Percentiles rank a stretch among this genome's conserved stretches.
Evolutionary conservation across 1,140 invertebrate genomes (phyloP).

Genomic region (Oncopeltus fasciatus): DNA sequence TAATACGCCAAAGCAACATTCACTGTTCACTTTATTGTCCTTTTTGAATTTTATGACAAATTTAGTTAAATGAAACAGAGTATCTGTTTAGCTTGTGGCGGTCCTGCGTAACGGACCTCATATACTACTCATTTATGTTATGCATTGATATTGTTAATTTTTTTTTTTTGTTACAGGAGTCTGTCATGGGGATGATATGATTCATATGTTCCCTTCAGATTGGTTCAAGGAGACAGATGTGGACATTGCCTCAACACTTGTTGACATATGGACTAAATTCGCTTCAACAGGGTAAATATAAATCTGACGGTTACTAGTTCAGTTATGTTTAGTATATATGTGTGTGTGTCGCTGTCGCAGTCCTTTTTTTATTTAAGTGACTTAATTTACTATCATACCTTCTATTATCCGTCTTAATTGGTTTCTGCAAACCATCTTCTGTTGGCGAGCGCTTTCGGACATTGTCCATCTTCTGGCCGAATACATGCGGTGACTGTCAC

Average conservation of each 20-base stretch:
- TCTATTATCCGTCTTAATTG: not conserved
- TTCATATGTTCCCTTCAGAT: not conserved
- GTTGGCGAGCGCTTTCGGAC: not conserved
- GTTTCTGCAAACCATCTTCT: not conserved
- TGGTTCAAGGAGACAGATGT: not conserved
- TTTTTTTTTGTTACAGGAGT: not conserved
- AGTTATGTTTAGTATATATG: no score
- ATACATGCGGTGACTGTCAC: no score
- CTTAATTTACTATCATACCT: not conserved
- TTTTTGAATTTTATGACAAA: no score
- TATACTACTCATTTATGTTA: not conserved
- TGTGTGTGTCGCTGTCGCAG: no score
- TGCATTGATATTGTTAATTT: not conserved
- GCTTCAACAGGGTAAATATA: not conserved
- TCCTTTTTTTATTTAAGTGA: not conserved
- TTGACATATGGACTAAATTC: not conserved
- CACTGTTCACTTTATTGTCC: not conserved
- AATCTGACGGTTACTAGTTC: no score
- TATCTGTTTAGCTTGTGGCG: not conserved
- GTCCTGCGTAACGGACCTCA: not conserved
- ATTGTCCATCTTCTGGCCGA: no score
- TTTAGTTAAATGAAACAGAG: no score
- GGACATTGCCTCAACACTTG: not conserved
- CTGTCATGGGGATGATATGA: not conserved
- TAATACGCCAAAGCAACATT: not conserved